phyloP scores from a whole-genome alignment of 2,113 vertebrate species.

The Puffinus mauretanicus region DNA sequence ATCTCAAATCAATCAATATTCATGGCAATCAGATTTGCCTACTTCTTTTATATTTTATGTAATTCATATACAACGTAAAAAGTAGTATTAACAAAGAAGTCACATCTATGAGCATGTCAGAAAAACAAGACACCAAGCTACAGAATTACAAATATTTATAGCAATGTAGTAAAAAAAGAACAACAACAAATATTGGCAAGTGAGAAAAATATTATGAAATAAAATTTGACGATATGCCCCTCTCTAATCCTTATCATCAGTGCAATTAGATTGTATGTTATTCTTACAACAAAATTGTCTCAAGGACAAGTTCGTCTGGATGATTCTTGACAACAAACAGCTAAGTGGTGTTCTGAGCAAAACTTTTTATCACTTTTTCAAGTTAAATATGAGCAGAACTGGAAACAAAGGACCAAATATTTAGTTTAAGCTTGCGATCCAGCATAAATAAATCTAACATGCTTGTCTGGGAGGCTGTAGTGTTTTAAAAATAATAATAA shows the following conservation, averaged over 20 bases:
- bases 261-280: not conserved
- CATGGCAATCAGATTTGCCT: not conserved
- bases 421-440: not conserved
- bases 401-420: not conserved
- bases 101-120: not conserved
- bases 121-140: not conserved
- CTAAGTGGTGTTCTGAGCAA: not conserved
- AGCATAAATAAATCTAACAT: not conserved
- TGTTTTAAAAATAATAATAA: too few species aligned
- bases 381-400: not conserved
- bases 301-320: not conserved
- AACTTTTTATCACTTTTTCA: not conserved
- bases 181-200: not conserved
- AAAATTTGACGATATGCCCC: not conserved
- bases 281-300: not conserved
- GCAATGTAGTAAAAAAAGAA: not conserved
- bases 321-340: not conserved
- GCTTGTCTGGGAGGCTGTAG: not conserved
- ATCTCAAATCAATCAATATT: not conserved
- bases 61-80: not conserved
- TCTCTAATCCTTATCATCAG: not conserved
- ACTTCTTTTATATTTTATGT: too few species aligned
- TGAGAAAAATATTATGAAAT: not conserved
- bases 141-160: not conserved
- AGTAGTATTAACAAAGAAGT: not conserved